These are phyloP conservation scores for Endomychus coccineus DNA, from an alignment of 2,888 invertebrate species.

Conservation along the genomic window DNA sequence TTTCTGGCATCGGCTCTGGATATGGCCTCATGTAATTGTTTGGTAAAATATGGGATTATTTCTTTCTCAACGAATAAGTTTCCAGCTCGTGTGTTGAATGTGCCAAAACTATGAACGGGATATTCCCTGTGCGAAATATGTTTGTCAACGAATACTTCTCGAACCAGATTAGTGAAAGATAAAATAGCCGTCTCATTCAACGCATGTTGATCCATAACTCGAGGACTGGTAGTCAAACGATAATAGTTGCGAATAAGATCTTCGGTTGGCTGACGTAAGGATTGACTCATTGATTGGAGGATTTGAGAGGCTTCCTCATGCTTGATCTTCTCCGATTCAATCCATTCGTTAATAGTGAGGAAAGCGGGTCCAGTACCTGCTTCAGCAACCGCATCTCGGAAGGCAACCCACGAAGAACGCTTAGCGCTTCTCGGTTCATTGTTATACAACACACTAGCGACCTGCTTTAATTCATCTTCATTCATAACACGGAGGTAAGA, in stretches of 20 bases:
- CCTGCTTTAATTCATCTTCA: slow-evolving; percentile 51
- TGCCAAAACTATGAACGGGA: slow-evolving; percentile 60
- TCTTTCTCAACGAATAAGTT: slow-evolving; percentile 46
- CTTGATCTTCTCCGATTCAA: slow-evolving; percentile 45
- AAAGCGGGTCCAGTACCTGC: slow-evolving; percentile 65
- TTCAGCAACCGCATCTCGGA: slow-evolving; percentile 58
- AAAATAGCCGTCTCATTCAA: slow-evolving; percentile 54
- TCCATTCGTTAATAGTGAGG: slow-evolving; percentile 54
- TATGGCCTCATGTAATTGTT: slow-evolving; percentile 50
- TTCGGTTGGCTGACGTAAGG: slow-evolving; percentile 55
- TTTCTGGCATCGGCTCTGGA: slow-evolving; percentile 48
- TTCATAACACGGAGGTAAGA: slow-evolving; percentile 55
- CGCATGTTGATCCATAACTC: slow-evolving; percentile 43
- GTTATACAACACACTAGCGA: slow-evolving; percentile 47
- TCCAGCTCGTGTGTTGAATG: slow-evolving; percentile 48
- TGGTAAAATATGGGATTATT: slow-evolving; percentile 53
- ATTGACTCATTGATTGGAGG: slow-evolving; percentile 47
- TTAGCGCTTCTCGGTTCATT: slow-evolving; percentile 32
- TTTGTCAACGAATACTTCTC: slow-evolving; percentile 54
- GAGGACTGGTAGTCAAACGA: slow-evolving; percentile 48
- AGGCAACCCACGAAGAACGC: slow-evolving; percentile 54
- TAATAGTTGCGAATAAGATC: slow-evolving; percentile 56
- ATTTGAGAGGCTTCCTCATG: slow-evolving; percentile 54
- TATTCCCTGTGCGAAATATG: slow-evolving; percentile 52
- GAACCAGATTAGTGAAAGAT: slow-evolving; percentile 53